These are phyloP conservation scores for Trileptium ribeirensis DNA, from an alignment of 2,888 invertebrate species.

Conservation along the genomic window DNA sequence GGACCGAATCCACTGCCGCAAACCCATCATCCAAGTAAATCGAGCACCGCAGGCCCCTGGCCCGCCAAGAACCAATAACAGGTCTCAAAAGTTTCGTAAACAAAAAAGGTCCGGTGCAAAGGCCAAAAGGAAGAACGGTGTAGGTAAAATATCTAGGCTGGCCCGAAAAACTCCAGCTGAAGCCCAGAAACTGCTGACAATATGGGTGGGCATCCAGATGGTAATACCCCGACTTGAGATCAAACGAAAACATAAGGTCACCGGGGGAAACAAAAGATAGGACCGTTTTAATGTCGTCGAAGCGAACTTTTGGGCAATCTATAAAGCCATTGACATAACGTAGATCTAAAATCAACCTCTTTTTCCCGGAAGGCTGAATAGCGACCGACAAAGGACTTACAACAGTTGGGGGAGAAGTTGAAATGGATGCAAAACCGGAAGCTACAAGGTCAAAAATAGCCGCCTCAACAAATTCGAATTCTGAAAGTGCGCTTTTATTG, in stretches of 20 bases:
- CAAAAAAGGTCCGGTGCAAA: neutral
- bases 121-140: neutral
- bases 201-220: neutral
- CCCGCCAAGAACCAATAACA: neutral
- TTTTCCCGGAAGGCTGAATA: neutral
- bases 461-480: neutral
- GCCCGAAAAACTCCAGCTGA: neutral
- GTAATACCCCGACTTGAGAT: neutral
- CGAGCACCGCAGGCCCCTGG: neutral
- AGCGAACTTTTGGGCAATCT: neutral
- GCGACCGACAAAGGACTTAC: neutral
- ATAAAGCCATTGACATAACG: neutral
- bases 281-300: neutral
- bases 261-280: neutral
- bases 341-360: neutral
- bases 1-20: neutral
- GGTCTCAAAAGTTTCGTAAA: neutral
- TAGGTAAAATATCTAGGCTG: neutral
- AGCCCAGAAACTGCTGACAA: neutral
- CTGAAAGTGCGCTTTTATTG: neutral
- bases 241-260: neutral
- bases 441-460: neutral
- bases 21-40: slow-evolving; percentile 3
- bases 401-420: neutral
- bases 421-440: neutral